phyloP scores from a whole-genome alignment of 2,797 vertebrate genomes.

The Rhynchotus rufescens region DNA sequence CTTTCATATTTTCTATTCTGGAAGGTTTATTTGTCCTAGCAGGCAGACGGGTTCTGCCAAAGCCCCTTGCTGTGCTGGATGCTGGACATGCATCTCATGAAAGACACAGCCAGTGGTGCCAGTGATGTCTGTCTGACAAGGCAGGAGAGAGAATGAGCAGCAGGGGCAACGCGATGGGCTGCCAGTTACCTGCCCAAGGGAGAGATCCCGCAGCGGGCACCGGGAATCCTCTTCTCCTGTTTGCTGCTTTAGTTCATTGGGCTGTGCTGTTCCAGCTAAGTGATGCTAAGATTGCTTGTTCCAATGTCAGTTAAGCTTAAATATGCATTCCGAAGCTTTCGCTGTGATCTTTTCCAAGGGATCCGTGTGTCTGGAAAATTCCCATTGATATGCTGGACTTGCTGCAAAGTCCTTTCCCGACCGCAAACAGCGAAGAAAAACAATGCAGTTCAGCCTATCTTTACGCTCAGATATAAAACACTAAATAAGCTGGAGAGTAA shows the following conservation, averaged over 20 bases:
- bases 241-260: not conserved
- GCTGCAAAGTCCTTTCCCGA: not conserved
- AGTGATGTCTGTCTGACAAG: not conserved
- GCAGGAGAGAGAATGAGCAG: not conserved
- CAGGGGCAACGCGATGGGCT: not conserved
- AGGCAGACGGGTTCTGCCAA: not conserved
- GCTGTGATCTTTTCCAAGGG: not conserved
- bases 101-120: not conserved
- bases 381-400: fast-evolving
- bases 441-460: not conserved
- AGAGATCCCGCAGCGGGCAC: not conserved
- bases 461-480: not conserved
- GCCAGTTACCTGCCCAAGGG: not conserved
- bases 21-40: not conserved
- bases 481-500: not conserved
- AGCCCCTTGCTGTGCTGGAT: not conserved
- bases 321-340: not conserved
- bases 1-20: not conserved
- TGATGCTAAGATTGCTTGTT: fast-evolving
- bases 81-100: not conserved
- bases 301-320: not conserved
- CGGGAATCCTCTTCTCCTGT: not conserved
- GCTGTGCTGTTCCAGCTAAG: not conserved
- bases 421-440: not conserved
- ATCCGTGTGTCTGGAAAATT: not conserved